Evolutionary conservation across 2,113 vertebrate species (phyloP).

Genomic region (Varanus salvator): DNA sequence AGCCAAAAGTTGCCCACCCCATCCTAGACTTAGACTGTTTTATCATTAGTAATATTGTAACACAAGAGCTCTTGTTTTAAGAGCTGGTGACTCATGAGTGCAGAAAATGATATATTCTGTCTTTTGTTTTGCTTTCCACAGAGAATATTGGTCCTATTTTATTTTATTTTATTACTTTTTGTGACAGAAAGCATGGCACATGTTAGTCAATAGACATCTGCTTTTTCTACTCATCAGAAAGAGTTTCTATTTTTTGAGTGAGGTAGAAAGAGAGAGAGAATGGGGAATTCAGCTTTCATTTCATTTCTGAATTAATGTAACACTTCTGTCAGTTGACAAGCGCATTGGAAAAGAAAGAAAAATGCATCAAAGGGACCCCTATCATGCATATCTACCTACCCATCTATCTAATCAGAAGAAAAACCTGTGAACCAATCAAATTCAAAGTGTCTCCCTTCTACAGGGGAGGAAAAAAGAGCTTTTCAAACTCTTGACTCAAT

Average conservation of each 20-base stretch:
- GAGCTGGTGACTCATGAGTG: background rate
- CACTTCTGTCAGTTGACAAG: background rate
- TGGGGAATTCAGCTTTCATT: background rate
- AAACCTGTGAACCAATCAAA: background rate
- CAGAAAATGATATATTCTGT: background rate
- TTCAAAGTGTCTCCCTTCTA: background rate
- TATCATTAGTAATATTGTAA: background rate
- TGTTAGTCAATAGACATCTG: background rate
- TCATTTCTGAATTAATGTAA: conserved; percentile 1
- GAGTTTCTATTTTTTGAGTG: background rate
- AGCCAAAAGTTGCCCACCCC: too few relatives aligned
- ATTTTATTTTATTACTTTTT: background rate
- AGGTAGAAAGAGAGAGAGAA: background rate
- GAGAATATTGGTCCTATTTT: background rate
- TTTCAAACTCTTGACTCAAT: background rate
- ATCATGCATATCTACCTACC: too few relatives aligned
- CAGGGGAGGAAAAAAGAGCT: background rate
- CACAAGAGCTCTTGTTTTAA: background rate
- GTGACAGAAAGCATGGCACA: background rate
- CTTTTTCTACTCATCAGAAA: background rate
- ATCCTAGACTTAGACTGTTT: background rate
- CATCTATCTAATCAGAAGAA: too few relatives aligned
- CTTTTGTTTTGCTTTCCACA: background rate
- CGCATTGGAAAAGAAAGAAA: background rate
- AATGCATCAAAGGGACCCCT: background rate